phyloP scores from a whole-genome alignment of 1,140 invertebrate species.

The Lepidostoma basale region DNA sequence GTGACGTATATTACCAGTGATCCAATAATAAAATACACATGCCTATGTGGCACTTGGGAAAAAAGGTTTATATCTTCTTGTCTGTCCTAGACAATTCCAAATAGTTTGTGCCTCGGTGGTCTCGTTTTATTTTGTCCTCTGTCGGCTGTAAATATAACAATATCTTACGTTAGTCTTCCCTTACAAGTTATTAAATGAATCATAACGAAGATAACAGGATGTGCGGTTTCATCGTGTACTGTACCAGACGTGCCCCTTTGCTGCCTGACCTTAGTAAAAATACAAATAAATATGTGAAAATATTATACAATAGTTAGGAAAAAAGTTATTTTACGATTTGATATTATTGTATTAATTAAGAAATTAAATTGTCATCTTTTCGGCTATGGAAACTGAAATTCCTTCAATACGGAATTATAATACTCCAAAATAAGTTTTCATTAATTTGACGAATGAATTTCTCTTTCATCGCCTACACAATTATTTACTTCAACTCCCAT shows the following conservation, averaged over 20 bases:
- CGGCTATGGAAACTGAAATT: too few relatives aligned
- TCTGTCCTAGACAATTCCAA: too few relatives aligned
- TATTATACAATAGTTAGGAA: too few relatives aligned
- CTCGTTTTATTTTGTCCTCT: not conserved
- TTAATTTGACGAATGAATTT: not conserved
- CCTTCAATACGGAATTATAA: not conserved
- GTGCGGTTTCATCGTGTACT: conserved; percentile 19
- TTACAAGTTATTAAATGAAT: conserved; percentile 30
- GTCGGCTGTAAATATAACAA: too few relatives aligned
- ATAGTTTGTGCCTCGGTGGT: not conserved
- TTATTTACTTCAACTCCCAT: too few relatives aligned
- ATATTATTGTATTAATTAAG: too few relatives aligned
- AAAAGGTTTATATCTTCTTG: not conserved
- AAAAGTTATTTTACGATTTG: too few relatives aligned
- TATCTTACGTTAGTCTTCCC: not conserved
- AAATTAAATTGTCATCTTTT: too few relatives aligned
- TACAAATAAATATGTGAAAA: not conserved
- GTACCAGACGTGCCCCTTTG: not conserved
- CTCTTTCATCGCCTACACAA: too few relatives aligned
- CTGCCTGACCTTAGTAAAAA: not conserved
- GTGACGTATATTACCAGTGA: not conserved
- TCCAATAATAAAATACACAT: not conserved
- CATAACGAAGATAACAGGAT: conserved; percentile 34
- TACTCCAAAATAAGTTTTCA: not conserved
- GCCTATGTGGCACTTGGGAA: not conserved